These are phyloP conservation scores for Delichon dasypus DNA, from an alignment of 2,797 vertebrate genomes.

Conservation along the genomic window DNA sequence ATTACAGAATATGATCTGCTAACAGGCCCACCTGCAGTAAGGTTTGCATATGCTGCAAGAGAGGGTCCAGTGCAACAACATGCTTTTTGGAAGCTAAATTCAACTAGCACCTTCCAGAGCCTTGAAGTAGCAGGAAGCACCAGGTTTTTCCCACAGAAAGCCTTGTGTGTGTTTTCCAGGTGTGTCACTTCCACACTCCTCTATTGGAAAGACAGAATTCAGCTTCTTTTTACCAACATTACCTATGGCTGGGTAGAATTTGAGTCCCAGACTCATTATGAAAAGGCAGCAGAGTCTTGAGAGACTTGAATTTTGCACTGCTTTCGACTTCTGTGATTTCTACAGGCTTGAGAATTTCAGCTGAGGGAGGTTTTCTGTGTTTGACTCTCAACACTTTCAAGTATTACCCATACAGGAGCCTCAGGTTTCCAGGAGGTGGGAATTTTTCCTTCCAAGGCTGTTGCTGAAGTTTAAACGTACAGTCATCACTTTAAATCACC, in stretches of 20 bases:
- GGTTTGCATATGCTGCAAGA: neutral
- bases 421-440: neutral
- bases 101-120: neutral
- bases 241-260: neutral
- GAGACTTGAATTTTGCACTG: neutral
- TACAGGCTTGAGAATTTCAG: neutral
- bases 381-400: neutral
- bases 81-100: neutral
- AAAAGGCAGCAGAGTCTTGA: neutral
- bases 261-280: neutral
- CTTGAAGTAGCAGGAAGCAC: neutral
- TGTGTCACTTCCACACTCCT: neutral
- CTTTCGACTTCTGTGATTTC: neutral
- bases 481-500: neutral
- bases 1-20: neutral
- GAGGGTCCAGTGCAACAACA: neutral
- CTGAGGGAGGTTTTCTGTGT: neutral
- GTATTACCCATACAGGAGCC: neutral
- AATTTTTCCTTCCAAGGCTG: neutral
- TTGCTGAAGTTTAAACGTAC: neutral
- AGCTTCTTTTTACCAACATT: neutral
- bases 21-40: neutral
- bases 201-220: neutral
- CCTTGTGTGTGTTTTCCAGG: accelerated
- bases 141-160: neutral